Percentiles rank a stretch among this genome's conserved stretches.
These are phyloP conservation scores for Micrasema longulum DNA, from an alignment of 1,140 invertebrate genomes.

Conservation along the genomic window DNA sequence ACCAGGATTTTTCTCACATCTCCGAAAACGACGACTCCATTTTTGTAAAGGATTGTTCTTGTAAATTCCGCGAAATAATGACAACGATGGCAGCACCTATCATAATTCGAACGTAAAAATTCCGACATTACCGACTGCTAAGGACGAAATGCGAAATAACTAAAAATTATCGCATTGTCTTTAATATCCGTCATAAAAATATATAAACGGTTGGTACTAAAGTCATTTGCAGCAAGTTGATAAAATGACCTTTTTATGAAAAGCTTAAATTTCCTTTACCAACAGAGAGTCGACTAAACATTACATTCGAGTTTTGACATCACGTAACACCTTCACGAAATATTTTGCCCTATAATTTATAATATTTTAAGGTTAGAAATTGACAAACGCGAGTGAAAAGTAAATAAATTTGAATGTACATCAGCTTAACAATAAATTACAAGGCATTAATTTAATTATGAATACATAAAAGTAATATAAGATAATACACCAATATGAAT, in stretches of 20 bases:
- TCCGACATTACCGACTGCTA: slow-evolving; percentile 24
- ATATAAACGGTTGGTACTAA: no score
- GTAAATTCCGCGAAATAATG: slow-evolving; percentile 51
- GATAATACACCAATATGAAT: background rate
- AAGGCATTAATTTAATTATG: no score
- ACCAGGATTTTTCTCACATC: slow-evolving; percentile 60
- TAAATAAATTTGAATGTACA: background rate
- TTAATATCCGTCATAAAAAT: no score
- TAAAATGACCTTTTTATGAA: background rate
- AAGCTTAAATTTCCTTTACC: background rate
- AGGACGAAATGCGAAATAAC: slow-evolving; percentile 16
- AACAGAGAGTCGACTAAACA: no score
- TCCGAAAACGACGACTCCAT: slow-evolving; percentile 64
- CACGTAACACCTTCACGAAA: slow-evolving; percentile 4
- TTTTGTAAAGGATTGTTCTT: slow-evolving; percentile 63
- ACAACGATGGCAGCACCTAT: slow-evolving; percentile 57
- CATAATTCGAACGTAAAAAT: slow-evolving; percentile 24
- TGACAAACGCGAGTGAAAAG: background rate
- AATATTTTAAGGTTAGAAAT: slow-evolving; percentile 2
- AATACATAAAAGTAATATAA: no score
- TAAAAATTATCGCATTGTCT: background rate
- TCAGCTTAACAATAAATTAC: no score
- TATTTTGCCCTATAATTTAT: no score
- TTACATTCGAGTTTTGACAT: background rate
- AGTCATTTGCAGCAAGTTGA: no score